Conservation (phyloP, 2,797 vertebrate genomes). For the Xenopus petersii region DNA sequence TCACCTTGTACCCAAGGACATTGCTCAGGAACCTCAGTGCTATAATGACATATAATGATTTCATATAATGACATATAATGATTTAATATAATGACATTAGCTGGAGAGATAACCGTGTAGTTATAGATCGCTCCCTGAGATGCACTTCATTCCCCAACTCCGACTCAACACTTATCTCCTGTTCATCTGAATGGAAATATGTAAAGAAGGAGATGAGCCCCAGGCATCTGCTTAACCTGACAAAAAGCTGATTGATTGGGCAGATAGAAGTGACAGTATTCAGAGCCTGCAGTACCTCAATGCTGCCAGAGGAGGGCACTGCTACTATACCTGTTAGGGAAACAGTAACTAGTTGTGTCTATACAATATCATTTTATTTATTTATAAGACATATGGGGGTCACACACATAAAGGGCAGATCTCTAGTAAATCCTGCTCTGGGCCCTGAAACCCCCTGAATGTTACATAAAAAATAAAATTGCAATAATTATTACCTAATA, state of each 20-base stretch:
- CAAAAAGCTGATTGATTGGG: conserved; percentile 12
- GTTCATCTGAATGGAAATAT: conserved; percentile 45
- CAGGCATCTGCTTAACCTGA: conserved; percentile 16
- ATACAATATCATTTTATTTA: too few relatives aligned
- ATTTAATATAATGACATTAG: not conserved
- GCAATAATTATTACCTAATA: too few relatives aligned
- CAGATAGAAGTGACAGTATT: not conserved
- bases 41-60: not conserved
- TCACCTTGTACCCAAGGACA: conserved; percentile 16
- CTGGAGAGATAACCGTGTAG: conserved; percentile 2
- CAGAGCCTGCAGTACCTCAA: not conserved
- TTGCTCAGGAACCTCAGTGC: not conserved
- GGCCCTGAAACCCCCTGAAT: too few relatives aligned
- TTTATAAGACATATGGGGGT: too few relatives aligned
- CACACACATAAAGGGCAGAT: too few relatives aligned
- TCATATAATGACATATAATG: too few relatives aligned
- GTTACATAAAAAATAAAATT: too few relatives aligned
- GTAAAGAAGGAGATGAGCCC: conserved; percentile 22
- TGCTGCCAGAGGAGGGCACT: conserved; percentile 12
- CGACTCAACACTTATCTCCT: conserved; percentile 16
- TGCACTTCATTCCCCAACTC: not conserved
- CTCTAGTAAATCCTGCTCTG: too few relatives aligned
- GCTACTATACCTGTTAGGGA: not conserved
- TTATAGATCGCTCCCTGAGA: not conserved
- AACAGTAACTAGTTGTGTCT: too few relatives aligned